Conservation (phyloP, 2,888 invertebrate species). For the Andrena haemorrhoa region DNA sequence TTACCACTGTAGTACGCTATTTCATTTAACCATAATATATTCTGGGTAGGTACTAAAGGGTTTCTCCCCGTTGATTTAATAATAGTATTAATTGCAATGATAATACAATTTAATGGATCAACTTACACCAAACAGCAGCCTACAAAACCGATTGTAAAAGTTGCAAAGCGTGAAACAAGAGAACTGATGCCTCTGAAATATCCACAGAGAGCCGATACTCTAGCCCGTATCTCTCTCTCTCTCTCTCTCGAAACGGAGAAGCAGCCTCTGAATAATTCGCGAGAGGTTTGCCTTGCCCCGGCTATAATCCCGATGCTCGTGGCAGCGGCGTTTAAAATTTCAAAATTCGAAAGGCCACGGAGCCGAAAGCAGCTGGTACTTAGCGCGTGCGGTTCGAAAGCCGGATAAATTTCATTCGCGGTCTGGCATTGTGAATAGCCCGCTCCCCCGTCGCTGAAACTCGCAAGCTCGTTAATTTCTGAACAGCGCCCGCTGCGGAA, state of each 20-base stretch:
- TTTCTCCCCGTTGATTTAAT: no score
- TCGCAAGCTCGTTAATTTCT: conserved; percentile 39
- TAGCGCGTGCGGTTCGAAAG: neutral
- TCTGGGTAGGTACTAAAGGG: no score
- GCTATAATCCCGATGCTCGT: conserved; percentile 13
- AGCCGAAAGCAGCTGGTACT: neutral
- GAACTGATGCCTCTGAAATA: conserved; percentile 10
- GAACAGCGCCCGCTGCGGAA: conserved; percentile 2
- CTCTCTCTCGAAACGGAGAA: neutral
- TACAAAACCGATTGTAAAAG: no score
- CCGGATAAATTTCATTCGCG: conserved; percentile 23
- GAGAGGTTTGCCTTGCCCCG: neutral
- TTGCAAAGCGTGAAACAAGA: neutral
- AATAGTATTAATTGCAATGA: no score
- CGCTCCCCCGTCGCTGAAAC: neutral
- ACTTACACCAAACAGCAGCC: no score
- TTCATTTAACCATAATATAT: no score
- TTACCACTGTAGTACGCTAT: no score
- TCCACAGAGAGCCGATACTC: neutral
- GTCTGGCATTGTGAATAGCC: conserved; percentile 1
- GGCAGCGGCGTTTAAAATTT: conserved; percentile 33
- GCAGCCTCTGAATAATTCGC: conserved; percentile 39
- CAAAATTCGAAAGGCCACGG: conserved; percentile 7
- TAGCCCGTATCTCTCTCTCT: neutral
- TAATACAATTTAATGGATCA: no score